A percentile compares a stretch with the other conserved stretches of the same genome.
Evolutionary conservation across 2,797 vertebrate species (phyloP).

Genomic region (Acipenser ruthenus): DNA sequence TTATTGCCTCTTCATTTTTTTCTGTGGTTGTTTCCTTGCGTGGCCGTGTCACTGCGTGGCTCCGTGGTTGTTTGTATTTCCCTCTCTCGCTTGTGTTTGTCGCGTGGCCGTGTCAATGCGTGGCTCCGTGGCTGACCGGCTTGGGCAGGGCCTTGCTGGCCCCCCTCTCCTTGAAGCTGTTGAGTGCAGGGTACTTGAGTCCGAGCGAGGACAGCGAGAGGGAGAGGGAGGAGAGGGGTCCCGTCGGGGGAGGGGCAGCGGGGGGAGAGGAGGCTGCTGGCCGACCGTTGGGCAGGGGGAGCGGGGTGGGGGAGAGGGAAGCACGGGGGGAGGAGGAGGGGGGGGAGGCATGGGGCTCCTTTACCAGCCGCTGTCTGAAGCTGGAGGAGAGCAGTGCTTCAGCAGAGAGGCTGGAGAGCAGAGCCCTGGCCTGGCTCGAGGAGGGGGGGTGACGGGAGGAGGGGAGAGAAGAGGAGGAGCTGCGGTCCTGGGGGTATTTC

Average conservation of each 20-base stretch:
- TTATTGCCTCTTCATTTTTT: constrained; percentile 19
- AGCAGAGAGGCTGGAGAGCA: constrained; percentile 55
- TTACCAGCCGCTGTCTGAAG: constrained; percentile 51
- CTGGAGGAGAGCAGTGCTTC: constrained; percentile 64
- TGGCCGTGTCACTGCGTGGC: constrained; percentile 26
- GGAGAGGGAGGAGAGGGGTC: constrained; percentile 28
- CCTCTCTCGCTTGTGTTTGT: background rate
- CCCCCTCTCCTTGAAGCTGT: constrained; percentile 30
- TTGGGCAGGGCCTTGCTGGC: constrained; percentile 22
- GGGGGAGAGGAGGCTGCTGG: constrained; percentile 34
- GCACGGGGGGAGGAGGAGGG: too few relatives aligned
- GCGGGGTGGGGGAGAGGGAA: constrained; percentile 34
- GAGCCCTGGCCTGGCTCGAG: constrained; percentile 52
- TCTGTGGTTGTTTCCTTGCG: too few relatives aligned
- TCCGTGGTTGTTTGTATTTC: background rate
- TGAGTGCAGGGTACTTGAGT: constrained; percentile 28
- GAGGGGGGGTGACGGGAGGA: constrained; percentile 44
- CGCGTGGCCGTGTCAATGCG: constrained; percentile 28
- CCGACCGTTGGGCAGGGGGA: constrained; percentile 37
- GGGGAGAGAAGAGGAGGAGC: constrained; percentile 38
- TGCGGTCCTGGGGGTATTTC: constrained; percentile 47
- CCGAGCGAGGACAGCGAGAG: constrained; percentile 33
- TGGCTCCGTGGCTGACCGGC: constrained; percentile 20
- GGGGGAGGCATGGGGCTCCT: constrained; percentile 42
- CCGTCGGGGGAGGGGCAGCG: constrained; percentile 42